These are phyloP conservation scores for Mercenaria mercenaria DNA, from an alignment of 1,140 invertebrate genomes.

Conservation along the genomic window DNA sequence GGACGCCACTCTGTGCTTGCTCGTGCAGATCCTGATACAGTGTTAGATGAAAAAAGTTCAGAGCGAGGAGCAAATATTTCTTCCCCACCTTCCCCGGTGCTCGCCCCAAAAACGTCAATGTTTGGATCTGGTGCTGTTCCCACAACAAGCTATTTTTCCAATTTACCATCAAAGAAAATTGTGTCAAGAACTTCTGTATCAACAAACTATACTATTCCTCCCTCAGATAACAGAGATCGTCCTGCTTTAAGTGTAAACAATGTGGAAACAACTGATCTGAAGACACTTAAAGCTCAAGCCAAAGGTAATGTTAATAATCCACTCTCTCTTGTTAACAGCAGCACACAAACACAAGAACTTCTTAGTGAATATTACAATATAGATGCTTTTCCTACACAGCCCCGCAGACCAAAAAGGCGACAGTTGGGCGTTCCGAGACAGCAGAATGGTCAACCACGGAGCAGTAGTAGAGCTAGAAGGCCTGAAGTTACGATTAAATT, in stretches of 20 bases:
- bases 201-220: conserved; percentile 77
- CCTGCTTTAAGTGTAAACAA: conserved; percentile 78
- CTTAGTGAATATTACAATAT: conserved; percentile 69
- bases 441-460: conserved; percentile 49
- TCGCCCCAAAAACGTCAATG: conserved; percentile 56
- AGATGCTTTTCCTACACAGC: conserved; percentile 74
- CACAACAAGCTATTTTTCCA: conserved; percentile 45
- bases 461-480: conserved; percentile 57
- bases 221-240: conserved; percentile 49
- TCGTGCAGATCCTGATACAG: background rate
- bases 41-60: background rate
- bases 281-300: conserved; percentile 74
- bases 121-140: conserved; percentile 62
- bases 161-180: conserved; percentile 67
- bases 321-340: conserved; percentile 55
- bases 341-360: conserved; percentile 52
- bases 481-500: conserved; percentile 75
- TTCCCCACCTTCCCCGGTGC: conserved; percentile 10
- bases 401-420: conserved; percentile 62
- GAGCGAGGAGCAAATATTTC: background rate
- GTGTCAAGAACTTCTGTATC: conserved; percentile 81
- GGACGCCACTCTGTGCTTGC: conserved; percentile 3
- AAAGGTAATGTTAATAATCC: conserved; percentile 80
- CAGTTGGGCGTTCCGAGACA: conserved; percentile 68
- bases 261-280: conserved; percentile 80